Evolutionary conservation across 1,140 invertebrate species (phyloP), one percentile per base, ranked within the genome.

Genomic region (Tribolium madens): DNA sequence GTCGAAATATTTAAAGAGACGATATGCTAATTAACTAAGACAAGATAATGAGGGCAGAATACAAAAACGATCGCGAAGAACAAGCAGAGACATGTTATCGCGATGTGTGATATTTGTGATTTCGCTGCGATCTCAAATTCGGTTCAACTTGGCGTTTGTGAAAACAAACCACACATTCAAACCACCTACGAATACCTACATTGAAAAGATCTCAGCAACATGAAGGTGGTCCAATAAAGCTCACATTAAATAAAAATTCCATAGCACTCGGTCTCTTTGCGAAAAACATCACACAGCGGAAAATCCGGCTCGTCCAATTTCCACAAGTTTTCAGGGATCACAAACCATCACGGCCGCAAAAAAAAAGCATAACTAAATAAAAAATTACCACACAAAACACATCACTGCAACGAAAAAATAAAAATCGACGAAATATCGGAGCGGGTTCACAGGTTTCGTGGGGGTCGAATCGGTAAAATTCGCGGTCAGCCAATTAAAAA

Each of bases 181-280:
- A 73, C 76, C 78, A 79, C 78, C 78, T 75, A 79, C 78, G 78
- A 76, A 76, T 79, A 79, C 78, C 50, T 79, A 79, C 78, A 77
- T 77, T 79, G 78, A 64, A 73, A 73, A 77, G 72, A 71, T 68
- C 71, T 79, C 76, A 79, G 75, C 33, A 53, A 64, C 78, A 79
- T 79, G 78, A 77, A 79, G 78, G 78, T 79, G 78, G 78, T 77
- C 78, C 78, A 60, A 75, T 75, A 71, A 69, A 72, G 78, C 68
- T 79, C 78, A 79, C 75, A 76, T 79, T 79, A 73, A 76, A 79
- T 76, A 79, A 76, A 76, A 79, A 79, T 79, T 76, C 78, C 78
- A 79, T 79, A 76, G 78, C 75, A 76, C 75, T 70, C 42, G 46
- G 57, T 76, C 75, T 79, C 52, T 76, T 76, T 36, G 50, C 26